Evolutionary conservation across 2,888 invertebrate genomes (phyloP).

Genomic region (Phortica okadai): DNA sequence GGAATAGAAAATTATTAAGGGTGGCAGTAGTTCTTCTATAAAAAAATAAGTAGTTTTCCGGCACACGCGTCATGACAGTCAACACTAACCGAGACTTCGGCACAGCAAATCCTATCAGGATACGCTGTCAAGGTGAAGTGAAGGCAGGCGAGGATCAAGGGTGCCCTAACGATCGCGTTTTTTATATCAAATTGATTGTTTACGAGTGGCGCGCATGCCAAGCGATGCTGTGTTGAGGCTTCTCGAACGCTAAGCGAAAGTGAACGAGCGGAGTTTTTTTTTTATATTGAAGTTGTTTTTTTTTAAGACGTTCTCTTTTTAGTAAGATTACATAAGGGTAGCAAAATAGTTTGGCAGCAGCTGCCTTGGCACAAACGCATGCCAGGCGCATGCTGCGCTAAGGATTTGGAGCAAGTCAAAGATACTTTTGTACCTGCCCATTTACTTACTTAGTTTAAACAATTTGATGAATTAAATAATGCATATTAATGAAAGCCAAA

Average conservation of each 20-base stretch:
- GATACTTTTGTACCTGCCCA: too few species aligned
- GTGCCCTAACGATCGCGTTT: conserved; percentile 25
- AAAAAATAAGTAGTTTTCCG: conserved; percentile 34
- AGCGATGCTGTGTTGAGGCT: conserved; percentile 3
- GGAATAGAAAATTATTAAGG: conserved; percentile 1
- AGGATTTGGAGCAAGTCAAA: not conserved
- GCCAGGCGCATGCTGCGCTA: conserved; percentile 51
- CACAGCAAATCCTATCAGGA: conserved; percentile 22
- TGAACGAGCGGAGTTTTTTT: not conserved
- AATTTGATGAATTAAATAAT: too few species aligned
- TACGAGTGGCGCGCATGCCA: conserved; percentile 27
- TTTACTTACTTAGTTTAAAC: too few species aligned
- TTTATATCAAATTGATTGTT: conserved; percentile 64
- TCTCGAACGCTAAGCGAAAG: not conserved
- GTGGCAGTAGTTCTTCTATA: conserved; percentile 58
- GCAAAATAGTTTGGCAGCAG: conserved; percentile 43
- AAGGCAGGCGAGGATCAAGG: not conserved
- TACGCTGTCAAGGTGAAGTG: not conserved
- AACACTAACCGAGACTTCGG: conserved; percentile 36
- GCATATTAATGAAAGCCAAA: too few species aligned
- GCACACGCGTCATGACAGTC: conserved; percentile 15
- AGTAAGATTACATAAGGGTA: conserved; percentile 16
- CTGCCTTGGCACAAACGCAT: conserved; percentile 46
- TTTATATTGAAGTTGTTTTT: not conserved
- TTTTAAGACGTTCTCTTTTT: conserved; percentile 1